phyloP scores from a whole-genome alignment of 1,140 invertebrate genomes.

The Holotrichia oblita region DNA sequence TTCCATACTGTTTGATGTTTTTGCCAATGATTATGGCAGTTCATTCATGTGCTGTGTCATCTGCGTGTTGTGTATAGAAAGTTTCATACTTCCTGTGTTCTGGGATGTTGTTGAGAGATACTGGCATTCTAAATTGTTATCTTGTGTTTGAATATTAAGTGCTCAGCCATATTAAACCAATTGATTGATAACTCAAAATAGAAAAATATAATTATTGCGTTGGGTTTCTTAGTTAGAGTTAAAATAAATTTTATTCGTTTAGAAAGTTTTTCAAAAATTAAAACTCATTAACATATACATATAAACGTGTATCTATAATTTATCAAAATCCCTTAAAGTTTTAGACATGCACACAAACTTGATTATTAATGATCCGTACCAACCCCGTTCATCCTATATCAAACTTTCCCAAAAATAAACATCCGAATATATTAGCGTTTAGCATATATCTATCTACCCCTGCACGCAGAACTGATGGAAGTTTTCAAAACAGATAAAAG shows the following conservation, averaged over 20 bases:
- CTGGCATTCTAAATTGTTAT: too few species aligned
- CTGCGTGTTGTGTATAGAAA: too few species aligned
- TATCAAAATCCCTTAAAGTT: slow-evolving; percentile 25
- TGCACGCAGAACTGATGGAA: background rate
- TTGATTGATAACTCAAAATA: too few species aligned
- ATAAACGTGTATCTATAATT: slow-evolving; percentile 24
- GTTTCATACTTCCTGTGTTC: too few species aligned
- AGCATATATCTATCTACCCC: background rate
- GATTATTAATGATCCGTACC: slow-evolving; percentile 27
- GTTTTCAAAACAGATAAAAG: slow-evolving; percentile 16
- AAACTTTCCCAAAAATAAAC: slow-evolving; percentile 29
- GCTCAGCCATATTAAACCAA: too few species aligned
- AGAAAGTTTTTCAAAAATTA: background rate
- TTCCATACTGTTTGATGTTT: too few species aligned
- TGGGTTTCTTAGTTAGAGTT: too few species aligned
- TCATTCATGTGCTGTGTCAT: too few species aligned
- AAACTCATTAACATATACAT: slow-evolving; percentile 17
- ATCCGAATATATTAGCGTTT: slow-evolving; percentile 29
- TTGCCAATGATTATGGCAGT: too few species aligned
- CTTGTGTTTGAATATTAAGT: too few species aligned
- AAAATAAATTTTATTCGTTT: background rate
- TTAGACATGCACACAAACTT: slow-evolving; percentile 16
- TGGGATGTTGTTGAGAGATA: too few species aligned
- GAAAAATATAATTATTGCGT: too few species aligned
- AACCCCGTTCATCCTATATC: slow-evolving; percentile 24